Base-by-base conservation (phyloP, 2,113 vertebrate species). In the Illadopsis cleaveri region DNA sequence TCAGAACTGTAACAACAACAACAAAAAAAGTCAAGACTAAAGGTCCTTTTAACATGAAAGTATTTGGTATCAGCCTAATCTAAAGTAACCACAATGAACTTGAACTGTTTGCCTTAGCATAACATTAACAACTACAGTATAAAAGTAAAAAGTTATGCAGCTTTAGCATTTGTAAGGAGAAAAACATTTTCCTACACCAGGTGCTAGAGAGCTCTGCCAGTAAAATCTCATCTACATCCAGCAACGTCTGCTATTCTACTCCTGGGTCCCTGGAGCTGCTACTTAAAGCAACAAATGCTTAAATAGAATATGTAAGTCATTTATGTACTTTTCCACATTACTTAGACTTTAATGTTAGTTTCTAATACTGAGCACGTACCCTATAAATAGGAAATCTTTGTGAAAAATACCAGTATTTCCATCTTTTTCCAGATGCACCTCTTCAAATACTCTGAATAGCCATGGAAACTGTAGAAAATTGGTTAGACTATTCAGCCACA, bases 151-250 rank as follows among this genome's bases (percentile, higher is more conserved):
- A 66, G 22, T n/a, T 65, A 88, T 38, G 62, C 54, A 91, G 62
- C 62, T 91, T 91, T 94, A 89, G 70, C 84, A 80, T 87, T 54
- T 82, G 20, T 65, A 69, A 89, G 54, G 27, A 86, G 27, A 95
- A 84, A 50, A 79, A 50, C 23, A 47, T 72, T 89, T 89, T 92
- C 45, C 58, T 90, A 76, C 66, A 65, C 95, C 87, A 95, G 73
- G 65, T 79, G 48, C 45, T 91, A 45, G 25, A 65, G 11, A 72
- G 40, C 13, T 85, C 53, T 90, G 95, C 89, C 93, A 94, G 42
- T 58, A 71, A 90, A 95, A 90, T 40, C 47, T 80, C 75, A 47
- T 77, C 71, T 53, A 35, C 4, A 2, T 88, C 90, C 82, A 94
- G 47, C 58, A 94, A 82, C 0, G 20, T 79, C 91, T 95, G 82